These are phyloP conservation scores for Sphaerodactylus townsendi DNA, from an alignment of 2,113 vertebrate species.

Conservation along the genomic window DNA sequence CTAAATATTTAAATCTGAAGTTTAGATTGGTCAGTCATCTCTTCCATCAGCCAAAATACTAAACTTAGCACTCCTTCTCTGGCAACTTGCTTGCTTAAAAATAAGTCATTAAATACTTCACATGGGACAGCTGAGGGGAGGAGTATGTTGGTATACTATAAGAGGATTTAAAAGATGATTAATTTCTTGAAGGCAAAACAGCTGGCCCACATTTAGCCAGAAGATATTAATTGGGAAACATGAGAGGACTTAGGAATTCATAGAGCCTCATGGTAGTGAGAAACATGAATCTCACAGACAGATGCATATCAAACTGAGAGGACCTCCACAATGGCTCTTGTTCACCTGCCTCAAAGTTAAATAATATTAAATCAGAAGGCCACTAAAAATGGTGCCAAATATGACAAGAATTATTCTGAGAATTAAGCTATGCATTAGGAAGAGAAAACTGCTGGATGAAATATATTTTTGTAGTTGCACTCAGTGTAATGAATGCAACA, in stretches of 20 bases:
- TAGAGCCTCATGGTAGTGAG: constrained; percentile 42
- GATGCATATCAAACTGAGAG: constrained; percentile 43
- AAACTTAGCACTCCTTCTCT: constrained; percentile 22
- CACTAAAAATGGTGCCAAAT: constrained; percentile 24
- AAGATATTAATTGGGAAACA: constrained; percentile 64
- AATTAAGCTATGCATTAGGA: background rate
- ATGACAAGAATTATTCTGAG: constrained; percentile 11
- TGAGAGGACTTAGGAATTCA: constrained; percentile 53
- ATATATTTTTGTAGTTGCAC: background rate
- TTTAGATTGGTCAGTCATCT: constrained; percentile 13
- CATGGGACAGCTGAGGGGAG: constrained; percentile 59
- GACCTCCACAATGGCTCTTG: constrained; percentile 20
- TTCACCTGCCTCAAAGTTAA: constrained; percentile 58
- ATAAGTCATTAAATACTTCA: constrained; percentile 54
- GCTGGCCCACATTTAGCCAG: constrained; percentile 54
- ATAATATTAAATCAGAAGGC: constrained; percentile 32
- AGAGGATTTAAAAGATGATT: constrained; percentile 62
- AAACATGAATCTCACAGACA: constrained; percentile 56
- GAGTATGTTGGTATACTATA: constrained; percentile 36
- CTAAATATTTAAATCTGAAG: background rate
- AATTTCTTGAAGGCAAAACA: constrained; percentile 63
- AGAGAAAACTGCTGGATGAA: background rate
- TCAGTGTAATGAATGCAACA: background rate
- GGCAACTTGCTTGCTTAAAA: constrained; percentile 39
- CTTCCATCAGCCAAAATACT: constrained; percentile 26